These are phyloP conservation scores for Cyanistes caeruleus DNA, from an alignment of 2,113 vertebrate genomes.

Conservation along the genomic window DNA sequence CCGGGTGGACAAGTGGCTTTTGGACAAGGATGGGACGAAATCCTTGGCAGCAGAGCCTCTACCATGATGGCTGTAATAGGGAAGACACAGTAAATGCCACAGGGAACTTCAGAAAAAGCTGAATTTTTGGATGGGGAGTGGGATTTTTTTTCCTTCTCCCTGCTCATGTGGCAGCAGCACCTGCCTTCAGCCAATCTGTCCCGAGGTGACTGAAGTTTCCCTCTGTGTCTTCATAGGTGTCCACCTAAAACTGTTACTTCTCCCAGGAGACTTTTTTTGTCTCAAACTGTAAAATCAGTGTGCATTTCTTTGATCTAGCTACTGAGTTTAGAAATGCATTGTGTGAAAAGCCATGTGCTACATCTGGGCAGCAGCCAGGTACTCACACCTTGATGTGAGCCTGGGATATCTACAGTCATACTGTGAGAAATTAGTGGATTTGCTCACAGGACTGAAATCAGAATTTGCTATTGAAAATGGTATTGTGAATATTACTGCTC, in stretches of 20 bases:
- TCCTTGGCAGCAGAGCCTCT: not conserved
- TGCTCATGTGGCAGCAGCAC: not conserved
- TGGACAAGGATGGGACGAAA: not conserved
- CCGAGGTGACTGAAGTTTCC: not conserved
- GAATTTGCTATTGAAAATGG: not conserved
- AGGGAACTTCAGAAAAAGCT: not conserved
- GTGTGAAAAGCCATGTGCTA: not conserved
- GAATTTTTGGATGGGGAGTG: not conserved
- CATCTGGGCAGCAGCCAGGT: not conserved
- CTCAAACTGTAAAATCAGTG: not conserved
- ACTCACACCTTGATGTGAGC: not conserved
- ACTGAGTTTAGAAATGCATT: not conserved
- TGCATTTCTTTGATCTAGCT: not conserved
- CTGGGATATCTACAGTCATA: not conserved
- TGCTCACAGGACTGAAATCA: not conserved
- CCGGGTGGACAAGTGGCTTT: not conserved
- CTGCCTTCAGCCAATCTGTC: not conserved
- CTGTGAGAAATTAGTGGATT: not conserved
- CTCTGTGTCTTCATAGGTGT: rapidly evolving
- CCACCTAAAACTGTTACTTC: not conserved
- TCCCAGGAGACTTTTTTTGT: not conserved
- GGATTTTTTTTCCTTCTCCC: not conserved
- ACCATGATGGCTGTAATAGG: not conserved
- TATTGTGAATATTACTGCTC: not conserved
- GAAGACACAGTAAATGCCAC: not conserved